Conservation (phyloP, 2,888 invertebrate genomes). For the Plagodis pulveraria region DNA sequence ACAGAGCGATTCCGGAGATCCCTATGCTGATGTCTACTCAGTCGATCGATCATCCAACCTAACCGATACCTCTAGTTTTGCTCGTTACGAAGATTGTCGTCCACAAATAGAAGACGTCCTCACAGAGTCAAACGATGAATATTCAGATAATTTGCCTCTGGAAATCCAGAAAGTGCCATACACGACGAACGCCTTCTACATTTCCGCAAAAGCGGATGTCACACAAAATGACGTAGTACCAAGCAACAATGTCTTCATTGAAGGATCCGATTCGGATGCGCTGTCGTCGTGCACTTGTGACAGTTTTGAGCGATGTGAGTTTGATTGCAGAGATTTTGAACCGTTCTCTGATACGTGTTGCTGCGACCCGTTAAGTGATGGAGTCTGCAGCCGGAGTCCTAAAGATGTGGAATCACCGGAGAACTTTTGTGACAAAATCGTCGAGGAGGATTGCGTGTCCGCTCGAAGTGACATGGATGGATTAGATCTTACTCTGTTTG, state of each 20-base stretch:
- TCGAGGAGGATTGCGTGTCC: constrained; percentile 74
- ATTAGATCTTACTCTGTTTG: constrained; percentile 87
- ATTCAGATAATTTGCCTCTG: constrained; percentile 54
- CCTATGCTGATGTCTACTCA: constrained; percentile 74
- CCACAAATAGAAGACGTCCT: constrained; percentile 62
- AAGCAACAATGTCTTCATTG: constrained; percentile 65
- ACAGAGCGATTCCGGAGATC: constrained; percentile 73
- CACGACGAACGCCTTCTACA: constrained; percentile 74
- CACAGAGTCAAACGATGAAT: constrained; percentile 53
- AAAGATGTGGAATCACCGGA: constrained; percentile 80
- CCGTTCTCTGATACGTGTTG: constrained; percentile 87
- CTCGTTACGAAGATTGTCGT: constrained; percentile 77
- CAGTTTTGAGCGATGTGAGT: constrained; percentile 84
- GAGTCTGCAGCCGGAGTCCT: constrained; percentile 79
- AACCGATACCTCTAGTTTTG: constrained; percentile 80
- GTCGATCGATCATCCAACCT: constrained; percentile 79
- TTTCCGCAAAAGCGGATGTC: constrained; percentile 65
- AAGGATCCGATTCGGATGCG: constrained; percentile 79
- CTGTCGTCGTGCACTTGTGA: constrained; percentile 83
- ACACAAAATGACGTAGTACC: constrained; percentile 58
- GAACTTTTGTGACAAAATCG: constrained; percentile 68
- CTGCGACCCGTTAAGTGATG: constrained; percentile 80
- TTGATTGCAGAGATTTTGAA: constrained; percentile 84
- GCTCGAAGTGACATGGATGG: constrained; percentile 87
- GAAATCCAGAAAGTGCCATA: constrained; percentile 80